Evolutionary conservation across 2,888 invertebrate species (phyloP).

Genomic region (Papilio elwesi): DNA sequence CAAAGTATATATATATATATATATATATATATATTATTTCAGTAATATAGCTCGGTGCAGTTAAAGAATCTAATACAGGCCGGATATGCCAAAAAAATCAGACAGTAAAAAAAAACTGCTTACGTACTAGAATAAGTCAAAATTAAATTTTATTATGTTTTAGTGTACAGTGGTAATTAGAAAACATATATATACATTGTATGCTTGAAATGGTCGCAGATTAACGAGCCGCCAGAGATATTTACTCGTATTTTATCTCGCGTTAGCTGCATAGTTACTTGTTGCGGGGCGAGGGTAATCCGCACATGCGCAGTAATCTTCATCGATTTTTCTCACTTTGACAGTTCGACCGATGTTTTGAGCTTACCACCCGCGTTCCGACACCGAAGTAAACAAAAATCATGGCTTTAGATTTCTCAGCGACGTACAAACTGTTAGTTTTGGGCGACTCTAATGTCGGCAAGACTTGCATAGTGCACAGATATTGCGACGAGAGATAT

Average conservation of each 20-base stretch:
- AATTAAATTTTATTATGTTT: no score
- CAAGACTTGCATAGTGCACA: conserved; percentile 95
- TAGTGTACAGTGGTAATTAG: neutral
- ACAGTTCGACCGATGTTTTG: conserved; percentile 80
- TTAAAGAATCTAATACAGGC: no score
- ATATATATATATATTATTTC: no score
- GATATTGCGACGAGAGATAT: conserved; percentile 95
- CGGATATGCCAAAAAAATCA: neutral
- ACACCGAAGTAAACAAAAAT: conserved; percentile 82
- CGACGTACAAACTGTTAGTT: conserved; percentile 94
- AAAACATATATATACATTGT: conserved; percentile 1
- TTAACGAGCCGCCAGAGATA: conserved; percentile 22
- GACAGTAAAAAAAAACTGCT: no score
- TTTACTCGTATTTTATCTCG: conserved; percentile 10
- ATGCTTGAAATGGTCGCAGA: conserved; percentile 14
- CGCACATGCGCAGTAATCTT: conserved; percentile 73
- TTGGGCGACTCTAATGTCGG: conserved; percentile 95
- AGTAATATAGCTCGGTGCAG: no score
- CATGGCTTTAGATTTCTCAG: conserved; percentile 93
- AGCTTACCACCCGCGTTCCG: conserved; percentile 47
- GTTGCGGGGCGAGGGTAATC: conserved; percentile 61
- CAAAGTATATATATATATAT: no score
- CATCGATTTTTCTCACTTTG: conserved; percentile 83
- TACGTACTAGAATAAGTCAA: no score
- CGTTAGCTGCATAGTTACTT: conserved; percentile 55